These are phyloP conservation scores for Pseudorhombus dupliciocellatus DNA, from an alignment of 2,113 vertebrate genomes.

Conservation along the genomic window DNA sequence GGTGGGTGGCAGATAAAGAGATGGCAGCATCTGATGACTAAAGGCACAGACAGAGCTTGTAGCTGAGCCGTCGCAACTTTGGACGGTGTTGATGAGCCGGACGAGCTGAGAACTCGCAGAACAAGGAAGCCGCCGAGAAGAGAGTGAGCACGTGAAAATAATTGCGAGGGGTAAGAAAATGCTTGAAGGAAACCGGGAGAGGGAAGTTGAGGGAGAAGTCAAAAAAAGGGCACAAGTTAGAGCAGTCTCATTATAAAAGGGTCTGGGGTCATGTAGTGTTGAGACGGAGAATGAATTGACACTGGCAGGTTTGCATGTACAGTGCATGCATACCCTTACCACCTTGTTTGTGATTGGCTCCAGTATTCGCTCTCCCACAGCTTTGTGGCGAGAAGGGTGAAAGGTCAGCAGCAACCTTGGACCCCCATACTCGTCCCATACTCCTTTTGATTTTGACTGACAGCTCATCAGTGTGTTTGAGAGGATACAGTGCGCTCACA, in stretches of 20 bases:
- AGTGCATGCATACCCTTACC: conserved; percentile 44
- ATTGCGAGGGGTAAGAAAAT: conserved; percentile 12
- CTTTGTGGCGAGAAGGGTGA: conserved; percentile 22
- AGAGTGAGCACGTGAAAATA: conserved; percentile 16
- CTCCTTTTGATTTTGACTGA: conserved; percentile 55
- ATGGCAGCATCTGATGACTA: conserved; percentile 56
- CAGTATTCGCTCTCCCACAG: conserved; percentile 52
- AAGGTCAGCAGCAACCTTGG: conserved; percentile 49
- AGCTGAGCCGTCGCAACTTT: conserved; percentile 4
- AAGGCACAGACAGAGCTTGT: background rate
- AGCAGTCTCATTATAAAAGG: conserved; percentile 36
- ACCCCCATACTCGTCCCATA: conserved; percentile 50
- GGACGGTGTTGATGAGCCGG: conserved; percentile 16
- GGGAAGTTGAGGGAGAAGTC: conserved; percentile 23
- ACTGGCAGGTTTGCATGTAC: conserved; percentile 63
- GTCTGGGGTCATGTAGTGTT: conserved; percentile 49
- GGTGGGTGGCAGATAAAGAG: conserved; percentile 47
- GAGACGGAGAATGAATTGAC: conserved; percentile 21
- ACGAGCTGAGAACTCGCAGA: conserved; percentile 5
- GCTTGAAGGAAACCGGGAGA: background rate
- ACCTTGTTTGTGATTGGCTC: conserved; percentile 59
- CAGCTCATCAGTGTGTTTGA: conserved; percentile 47
- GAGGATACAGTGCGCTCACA: conserved; percentile 8
- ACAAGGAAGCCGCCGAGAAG: background rate
- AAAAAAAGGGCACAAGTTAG: conserved; percentile 4